Evolutionary conservation across 2,888 invertebrate species (phyloP).

Genomic region (Melieria crassipennis): DNA sequence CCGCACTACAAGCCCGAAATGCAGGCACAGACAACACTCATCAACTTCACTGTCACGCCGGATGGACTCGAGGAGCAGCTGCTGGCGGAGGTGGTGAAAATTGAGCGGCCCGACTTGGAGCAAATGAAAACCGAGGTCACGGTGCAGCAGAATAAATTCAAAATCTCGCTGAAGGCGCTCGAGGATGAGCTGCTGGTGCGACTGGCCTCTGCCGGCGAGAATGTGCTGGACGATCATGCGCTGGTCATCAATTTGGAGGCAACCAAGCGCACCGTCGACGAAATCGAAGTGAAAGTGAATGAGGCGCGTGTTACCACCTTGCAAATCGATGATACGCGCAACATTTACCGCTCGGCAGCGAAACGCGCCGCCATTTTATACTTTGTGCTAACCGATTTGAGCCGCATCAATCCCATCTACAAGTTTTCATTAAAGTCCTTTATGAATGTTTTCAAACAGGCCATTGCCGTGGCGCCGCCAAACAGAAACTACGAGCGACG

Average conservation of each 20-base stretch:
- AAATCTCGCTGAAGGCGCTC: conserved; percentile 87
- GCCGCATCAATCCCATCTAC: conserved; percentile 94
- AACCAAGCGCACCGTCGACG: conserved; percentile 92
- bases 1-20: conserved; percentile 98
- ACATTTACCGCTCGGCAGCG: conserved; percentile 87
- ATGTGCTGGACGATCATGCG: conserved; percentile 90
- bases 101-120: conserved; percentile 93
- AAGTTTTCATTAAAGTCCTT: conserved; percentile 96
- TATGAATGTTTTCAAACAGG: conserved; percentile 89
- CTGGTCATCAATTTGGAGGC: conserved; percentile 92
- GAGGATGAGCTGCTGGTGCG: conserved; percentile 91
- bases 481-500: conserved; percentile 77
- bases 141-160: conserved; percentile 93
- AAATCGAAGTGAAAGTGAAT: conserved; percentile 86
- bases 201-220: conserved; percentile 89
- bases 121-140: conserved; percentile 84
- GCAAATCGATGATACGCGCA: conserved; percentile 91
- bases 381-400: conserved; percentile 91
- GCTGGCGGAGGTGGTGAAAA: conserved; percentile 92
- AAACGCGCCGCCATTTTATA: conserved; percentile 89
- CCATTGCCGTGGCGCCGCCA: conserved; percentile 76
- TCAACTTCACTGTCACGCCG: conserved; percentile 94
- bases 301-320: conserved; percentile 89
- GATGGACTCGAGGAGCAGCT: conserved; percentile 97
- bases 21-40: conserved; percentile 95